A percentile compares a stretch with the other conserved stretches of the same genome.
These are phyloP conservation scores for Poeciliopsis paucimaculata DNA, from an alignment of 2,797 vertebrate species.

Conservation along the genomic window DNA sequence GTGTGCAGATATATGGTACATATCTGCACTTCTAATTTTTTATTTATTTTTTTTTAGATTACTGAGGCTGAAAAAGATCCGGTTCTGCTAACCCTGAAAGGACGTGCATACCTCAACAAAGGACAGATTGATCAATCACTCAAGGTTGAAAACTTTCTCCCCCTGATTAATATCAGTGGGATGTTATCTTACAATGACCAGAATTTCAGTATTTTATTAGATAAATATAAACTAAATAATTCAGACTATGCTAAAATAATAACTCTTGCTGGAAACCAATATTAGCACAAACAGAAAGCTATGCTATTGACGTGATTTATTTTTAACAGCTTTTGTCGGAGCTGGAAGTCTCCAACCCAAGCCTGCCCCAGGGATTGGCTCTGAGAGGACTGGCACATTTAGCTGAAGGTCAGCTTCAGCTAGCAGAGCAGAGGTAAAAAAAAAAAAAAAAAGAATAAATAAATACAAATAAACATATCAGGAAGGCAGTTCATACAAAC, in stretches of 20 bases:
- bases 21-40: background rate
- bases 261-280: background rate
- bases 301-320: constrained; percentile 2
- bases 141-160: constrained; percentile 79
- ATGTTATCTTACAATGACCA: background rate
- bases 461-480: background rate
- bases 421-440: constrained; percentile 87
- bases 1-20: background rate
- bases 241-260: background rate
- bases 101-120: constrained; percentile 86
- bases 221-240: background rate
- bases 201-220: background rate
- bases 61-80: constrained; percentile 82
- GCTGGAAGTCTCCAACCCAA: constrained; percentile 81
- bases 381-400: constrained; percentile 83
- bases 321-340: constrained; percentile 84
- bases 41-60: constrained; percentile 80
- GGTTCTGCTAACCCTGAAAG: constrained; percentile 82
- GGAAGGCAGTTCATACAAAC: background rate
- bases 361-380: constrained; percentile 80
- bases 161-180: background rate
- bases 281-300: background rate
- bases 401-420: constrained; percentile 80
- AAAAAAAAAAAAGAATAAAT: constrained; percentile 43
- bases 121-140: constrained; percentile 83